phyloP scores from a whole-genome alignment of 2,113 vertebrate species.

The Empidonax traillii region DNA sequence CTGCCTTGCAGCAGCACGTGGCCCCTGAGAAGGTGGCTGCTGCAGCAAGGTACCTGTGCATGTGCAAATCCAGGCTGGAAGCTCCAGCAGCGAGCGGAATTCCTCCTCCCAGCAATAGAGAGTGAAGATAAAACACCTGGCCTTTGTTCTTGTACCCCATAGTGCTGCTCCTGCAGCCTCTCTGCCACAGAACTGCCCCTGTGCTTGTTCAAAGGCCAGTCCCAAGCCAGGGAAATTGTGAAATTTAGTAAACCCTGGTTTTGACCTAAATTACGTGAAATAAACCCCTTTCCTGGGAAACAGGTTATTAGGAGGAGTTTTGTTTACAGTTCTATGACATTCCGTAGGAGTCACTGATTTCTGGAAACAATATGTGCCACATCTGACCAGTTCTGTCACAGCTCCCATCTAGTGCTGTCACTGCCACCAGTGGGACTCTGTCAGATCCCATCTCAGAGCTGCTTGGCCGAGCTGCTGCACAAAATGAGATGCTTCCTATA shows the following conservation, averaged over 20 bases:
- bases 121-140: not conserved
- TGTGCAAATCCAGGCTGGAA: not conserved
- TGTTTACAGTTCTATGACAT: not conserved
- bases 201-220: not conserved
- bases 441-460: not conserved
- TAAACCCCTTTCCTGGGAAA: not conserved
- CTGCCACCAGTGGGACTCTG: fast-evolving
- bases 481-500: fast-evolving
- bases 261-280: not conserved
- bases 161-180: not conserved
- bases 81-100: not conserved
- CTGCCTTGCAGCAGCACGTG: fast-evolving
- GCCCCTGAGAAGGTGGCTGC: not conserved
- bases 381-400: not conserved
- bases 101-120: not conserved
- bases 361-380: not conserved
- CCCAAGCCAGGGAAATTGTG: not conserved
- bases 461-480: not conserved
- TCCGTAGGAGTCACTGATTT: not conserved
- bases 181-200: not conserved
- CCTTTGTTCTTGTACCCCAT: not conserved
- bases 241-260: not conserved
- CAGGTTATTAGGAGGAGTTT: not conserved
- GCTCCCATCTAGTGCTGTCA: not conserved
- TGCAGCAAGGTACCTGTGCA: fast-evolving